Evolutionary conservation across 2,113 vertebrate genomes (phyloP), one percentile per base, ranked within the genome.

Genomic region (Protobothrops flavoviridis): DNA sequence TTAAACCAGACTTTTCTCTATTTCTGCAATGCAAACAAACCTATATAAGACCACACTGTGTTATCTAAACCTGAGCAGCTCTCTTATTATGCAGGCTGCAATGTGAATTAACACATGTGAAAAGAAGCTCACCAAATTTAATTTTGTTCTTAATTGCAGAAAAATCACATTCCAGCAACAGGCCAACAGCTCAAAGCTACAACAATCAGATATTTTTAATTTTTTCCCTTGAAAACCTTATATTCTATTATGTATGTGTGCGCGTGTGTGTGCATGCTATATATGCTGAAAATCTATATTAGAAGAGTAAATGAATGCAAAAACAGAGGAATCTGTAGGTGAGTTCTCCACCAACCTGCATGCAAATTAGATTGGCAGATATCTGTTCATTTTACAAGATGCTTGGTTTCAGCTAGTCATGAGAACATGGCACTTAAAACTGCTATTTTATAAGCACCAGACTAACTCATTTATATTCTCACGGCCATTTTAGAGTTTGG

Each of bases 71-170:
- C 94, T 90, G 91, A 89, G 89, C 91, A 85, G 93, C 86, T 95
- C 12, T 11, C 95, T 93, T 95, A 95, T 13, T 0, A 92, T 94
- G 0, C 0, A 43, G 94, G 93, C 95, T 94, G 95, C 15, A 94
- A 92, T 96, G 94, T 0, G 52, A 95, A 94, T 95, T 93, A 93
- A 94, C 17, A 95, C 96, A 97, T 94, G 95, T 97, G 96, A 95
- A 96, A 45, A 93, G 94, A 95, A 96, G 95, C 96, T 94, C 95
- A 95, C 88, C 95, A 96, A 97, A 96, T 94, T 0, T 61, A 48
- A 15, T 0, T 92, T 0, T 93, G 0, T 43, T 52, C 20, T 91
- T 3, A 0, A 0, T 2, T 50, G 61, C 3, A 94, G 91, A 93
- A 91, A 0, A 56, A 93, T 90, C 90, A 45, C 81, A 93, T 92